Percentiles rank a stretch among this genome's conserved stretches.
Conservation (phyloP, 2,888 invertebrate species). For the Aleiodes alternator region DNA sequence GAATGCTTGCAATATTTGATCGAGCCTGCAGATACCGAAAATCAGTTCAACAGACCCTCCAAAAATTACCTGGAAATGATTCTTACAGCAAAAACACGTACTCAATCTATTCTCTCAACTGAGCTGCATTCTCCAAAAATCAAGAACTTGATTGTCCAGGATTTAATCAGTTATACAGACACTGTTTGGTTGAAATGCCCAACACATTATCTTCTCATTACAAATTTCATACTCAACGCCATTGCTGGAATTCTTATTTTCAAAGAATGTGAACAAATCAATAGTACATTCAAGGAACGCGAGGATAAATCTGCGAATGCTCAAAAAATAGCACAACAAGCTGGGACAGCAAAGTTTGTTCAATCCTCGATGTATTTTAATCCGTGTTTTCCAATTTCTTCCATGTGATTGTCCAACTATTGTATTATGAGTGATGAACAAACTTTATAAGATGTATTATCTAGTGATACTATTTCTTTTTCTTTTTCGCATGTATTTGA, state of each 20-base stretch:
- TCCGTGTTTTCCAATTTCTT: too few relatives aligned
- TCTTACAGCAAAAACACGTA: background rate
- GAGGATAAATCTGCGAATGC: background rate
- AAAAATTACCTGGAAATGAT: background rate
- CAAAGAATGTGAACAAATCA: background rate
- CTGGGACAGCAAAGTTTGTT: background rate
- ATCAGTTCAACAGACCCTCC: too few relatives aligned
- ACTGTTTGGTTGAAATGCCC: background rate
- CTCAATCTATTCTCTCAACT: background rate
- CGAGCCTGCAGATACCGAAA: too few relatives aligned
- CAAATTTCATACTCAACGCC: background rate
- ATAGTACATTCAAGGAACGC: background rate
- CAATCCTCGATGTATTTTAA: too few relatives aligned
- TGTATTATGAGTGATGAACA: too few relatives aligned
- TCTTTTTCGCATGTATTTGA: too few relatives aligned
- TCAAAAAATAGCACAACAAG: constrained; percentile 3
- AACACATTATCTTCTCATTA: background rate
- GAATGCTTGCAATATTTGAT: background rate
- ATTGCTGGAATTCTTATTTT: background rate
- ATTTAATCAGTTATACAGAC: background rate
- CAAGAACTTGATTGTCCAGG: background rate
- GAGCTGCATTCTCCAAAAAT: background rate
- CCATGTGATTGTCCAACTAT: too few relatives aligned
- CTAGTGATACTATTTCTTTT: too few relatives aligned
- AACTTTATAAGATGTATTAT: too few relatives aligned